Evolutionary conservation across 2,797 vertebrate genomes (phyloP), one percentile per base, ranked within the genome.

Genomic region (Parambassis ranga): DNA sequence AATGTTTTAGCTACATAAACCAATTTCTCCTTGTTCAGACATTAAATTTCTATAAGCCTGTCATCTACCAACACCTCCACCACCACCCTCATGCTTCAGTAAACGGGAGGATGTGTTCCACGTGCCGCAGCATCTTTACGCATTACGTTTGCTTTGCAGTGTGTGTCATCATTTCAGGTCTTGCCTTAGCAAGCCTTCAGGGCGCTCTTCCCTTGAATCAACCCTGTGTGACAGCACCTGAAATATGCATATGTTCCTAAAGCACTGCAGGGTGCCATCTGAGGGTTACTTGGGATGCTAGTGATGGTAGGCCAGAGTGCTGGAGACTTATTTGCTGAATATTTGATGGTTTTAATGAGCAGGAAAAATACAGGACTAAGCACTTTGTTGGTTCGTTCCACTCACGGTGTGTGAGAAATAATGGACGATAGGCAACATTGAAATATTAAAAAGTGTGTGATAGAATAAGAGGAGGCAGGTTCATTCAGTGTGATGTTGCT

Each of bases 341-440:
- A 90, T 91, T 90, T 91, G 78, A 91, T 91, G 82, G 59, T 67
- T 47, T 76, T 90, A 88, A 90, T 87, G 75, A 91, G 85, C 69
- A 81, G 78, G 68, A 69, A 81, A 87, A 90, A 74, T 77, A 90
- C 90, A 90, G 85, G 80, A 81, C 86, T 88, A 89, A 90, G 90
- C 88, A 90, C 92, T 92, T 85, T 87, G 85, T 88, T 73, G 68
- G 71, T 68, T 73, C 49, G 37, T 55, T 62, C 39, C 36, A 69
- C 65, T 63, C 22, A 38, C 5, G 24, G 64, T 8, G 68, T 74
- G 77, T 65, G 64, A 73, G 79, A 71, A 89, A 88, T 88, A 90
- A 89, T 82, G 73, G 81, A 80, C 59, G 26, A 62, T 38, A 63
- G 70, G 65, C 79, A 74, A 58, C 24, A 18, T 88, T 92, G n/a